Percentiles rank a stretch among this genome's conserved stretches.
Evolutionary conservation across 53 echinoderm and acorn worm species (phyloP).

Genomic region (Echinometra lucunter): DNA sequence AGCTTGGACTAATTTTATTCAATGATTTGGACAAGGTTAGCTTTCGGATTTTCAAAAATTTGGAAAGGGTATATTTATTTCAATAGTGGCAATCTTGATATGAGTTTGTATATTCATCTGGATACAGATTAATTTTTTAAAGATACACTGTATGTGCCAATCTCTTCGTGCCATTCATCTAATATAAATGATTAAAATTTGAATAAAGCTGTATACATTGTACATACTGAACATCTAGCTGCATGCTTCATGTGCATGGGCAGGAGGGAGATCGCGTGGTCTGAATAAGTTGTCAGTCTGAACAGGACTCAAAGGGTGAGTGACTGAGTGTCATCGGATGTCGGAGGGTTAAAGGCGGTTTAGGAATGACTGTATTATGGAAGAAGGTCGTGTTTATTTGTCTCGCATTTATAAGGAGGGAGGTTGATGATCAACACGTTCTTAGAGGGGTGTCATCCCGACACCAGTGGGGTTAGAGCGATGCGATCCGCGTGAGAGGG

Average conservation of each 20-base stretch:
- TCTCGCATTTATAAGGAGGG: constrained; percentile 52
- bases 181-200: no score
- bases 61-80: no score
- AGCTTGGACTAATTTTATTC: no score
- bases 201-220: no score
- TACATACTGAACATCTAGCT: background rate
- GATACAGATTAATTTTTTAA: background rate
- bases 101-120: background rate
- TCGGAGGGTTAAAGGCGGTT: constrained; percentile 58
- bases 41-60: no score
- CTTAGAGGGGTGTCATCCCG: constrained; percentile 56
- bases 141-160: background rate
- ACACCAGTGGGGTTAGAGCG: constrained; percentile 43
- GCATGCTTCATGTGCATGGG: no score
- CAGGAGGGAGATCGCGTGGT: background rate
- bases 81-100: no score
- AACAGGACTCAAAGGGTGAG: constrained; percentile 21
- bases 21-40: no score
- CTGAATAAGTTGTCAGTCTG: background rate
- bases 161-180: background rate
- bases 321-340: constrained; percentile 24
- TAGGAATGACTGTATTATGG: constrained; percentile 36
- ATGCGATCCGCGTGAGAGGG: constrained; percentile 68
- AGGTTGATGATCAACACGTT: constrained; percentile 66
- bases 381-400: constrained; percentile 67